Evolutionary conservation across 2,113 vertebrate species (phyloP), one percentile per base, ranked within the genome.

Genomic region (Bambusicola thoracicus): DNA sequence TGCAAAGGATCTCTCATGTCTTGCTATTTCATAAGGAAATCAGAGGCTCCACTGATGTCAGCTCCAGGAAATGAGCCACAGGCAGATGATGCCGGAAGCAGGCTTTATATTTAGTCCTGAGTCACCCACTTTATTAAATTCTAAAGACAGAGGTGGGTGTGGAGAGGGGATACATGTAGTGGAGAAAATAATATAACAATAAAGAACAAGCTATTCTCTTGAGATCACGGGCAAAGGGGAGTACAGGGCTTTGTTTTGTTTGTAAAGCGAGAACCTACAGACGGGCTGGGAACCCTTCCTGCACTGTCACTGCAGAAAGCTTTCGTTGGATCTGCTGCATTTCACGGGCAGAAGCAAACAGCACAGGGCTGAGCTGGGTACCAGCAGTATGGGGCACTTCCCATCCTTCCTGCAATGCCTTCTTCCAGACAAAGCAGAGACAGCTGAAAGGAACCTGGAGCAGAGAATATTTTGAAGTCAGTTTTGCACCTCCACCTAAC

Each of bases 71-170:
- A 96, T 94, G 90, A 96, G 93, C 85, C 93, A 83, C 92, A 80
- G 34, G 92, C 85, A 93, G 92, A 96, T 75, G 93, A 95, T 85
- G 85, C 90, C 61, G 46, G 92, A 92, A 96, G 65, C 88, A 62
- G 75, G 59, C 76, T 93, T 96, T 96, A 93, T 94, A 95, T 91
- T 96, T 94, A 96, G 95, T 83, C 83, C 85, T 94, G 95, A 96
- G 79, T 96, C 95, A 96, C 90, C 48, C 87, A 73, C 41, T 66
- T 95, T 67, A 96, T 93, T 96, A 85, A 91, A 96, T 90, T 55
- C 7, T 2, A 74, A 87, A 92, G 65, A 49, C 85, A 91, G 90
- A 88, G 72, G 72, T 94, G 94, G 87, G 85, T 90, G 90, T 74
- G 85, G 90, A 87, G 46, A 81, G 56, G 48, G 90, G 46, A 38